phyloP scores from a whole-genome alignment of 2,113 vertebrate species.

The Otus sunia region DNA sequence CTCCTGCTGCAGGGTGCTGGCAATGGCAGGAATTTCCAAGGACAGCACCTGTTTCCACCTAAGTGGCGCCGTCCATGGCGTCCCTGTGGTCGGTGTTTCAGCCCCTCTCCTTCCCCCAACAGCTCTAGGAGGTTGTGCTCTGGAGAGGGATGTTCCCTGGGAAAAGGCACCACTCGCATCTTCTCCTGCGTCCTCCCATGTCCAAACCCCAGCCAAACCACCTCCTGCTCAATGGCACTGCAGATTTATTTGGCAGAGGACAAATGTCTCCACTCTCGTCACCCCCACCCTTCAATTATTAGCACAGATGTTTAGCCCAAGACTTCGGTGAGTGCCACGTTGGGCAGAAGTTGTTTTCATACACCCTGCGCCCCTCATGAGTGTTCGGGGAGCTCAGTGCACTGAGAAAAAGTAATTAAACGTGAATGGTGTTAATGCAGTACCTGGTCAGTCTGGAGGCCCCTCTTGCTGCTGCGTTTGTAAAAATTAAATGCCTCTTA shows the following conservation, averaged over 20 bases:
- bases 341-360: not conserved
- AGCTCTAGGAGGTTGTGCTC: not conserved
- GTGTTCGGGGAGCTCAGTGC: not conserved
- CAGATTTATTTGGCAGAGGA: not conserved
- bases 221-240: not conserved
- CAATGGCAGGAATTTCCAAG: not conserved
- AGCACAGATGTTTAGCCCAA: not conserved
- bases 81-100: not conserved
- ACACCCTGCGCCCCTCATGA: not conserved
- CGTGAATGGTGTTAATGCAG: slow-evolving; percentile 29
- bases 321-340: not conserved
- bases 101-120: not conserved
- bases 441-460: slow-evolving; percentile 50
- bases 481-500: slow-evolving; percentile 73
- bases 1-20: not conserved
- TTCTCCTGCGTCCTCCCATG: not conserved
- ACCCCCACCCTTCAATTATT: not conserved
- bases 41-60: not conserved
- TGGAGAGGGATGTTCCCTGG: rapidly evolving
- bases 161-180: not conserved
- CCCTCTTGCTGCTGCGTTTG: slow-evolving; percentile 42
- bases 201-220: not conserved
- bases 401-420: slow-evolving; percentile 58
- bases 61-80: too few relatives aligned
- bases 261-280: not conserved